Base-by-base conservation (phyloP, 2,797 vertebrate species). In the Columba guinea region DNA sequence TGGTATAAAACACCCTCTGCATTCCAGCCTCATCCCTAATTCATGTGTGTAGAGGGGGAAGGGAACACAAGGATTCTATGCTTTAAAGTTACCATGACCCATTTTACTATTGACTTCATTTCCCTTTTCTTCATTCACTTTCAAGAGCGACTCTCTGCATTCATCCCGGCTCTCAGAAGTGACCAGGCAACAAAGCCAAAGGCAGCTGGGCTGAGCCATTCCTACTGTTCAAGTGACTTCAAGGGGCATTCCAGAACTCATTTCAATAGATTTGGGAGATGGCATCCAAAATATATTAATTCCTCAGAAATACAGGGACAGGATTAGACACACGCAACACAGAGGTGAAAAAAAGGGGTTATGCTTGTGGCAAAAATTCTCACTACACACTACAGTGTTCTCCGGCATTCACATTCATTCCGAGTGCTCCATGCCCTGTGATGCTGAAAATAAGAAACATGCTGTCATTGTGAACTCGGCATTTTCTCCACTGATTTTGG, bases 381-480 rank as follows among this genome's bases (percentile, higher is more conserved):
- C 67, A 5, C 49, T 8, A 5, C 7, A 15, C 11, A 2, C 23
- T 30, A 24, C 44, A 75, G 30, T 8, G 20, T 6, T 75, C 84
- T 49, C 62, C 4, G 64, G 14, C 39, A 86, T 51, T n/a, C 71
- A 52, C 0, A 0, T 2, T 44, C 69, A 9, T 39, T 46, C 37
- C 62, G 16, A 68, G 69, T 2, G 15, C 74, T 89, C 23, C 65
- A 64, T 65, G 88, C 39, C 81, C 76, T 17, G 35, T 2, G 48
- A 89, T 14, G 24, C 59, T 48, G 37, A 5, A 75, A 62, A 79
- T 15, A 44, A 49, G 46, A 62, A 23, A 3, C 62, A 39, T 3
- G 24, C 0, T 0, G 13, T 9, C 48, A 22, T 5, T 16, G 2
- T 0, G 1, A 35, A 70, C n/a, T 16, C 0, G 0, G 27, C 3